Evolutionary conservation across 2,888 invertebrate genomes (phyloP).

Genomic region (Drosophila planitibia): DNA sequence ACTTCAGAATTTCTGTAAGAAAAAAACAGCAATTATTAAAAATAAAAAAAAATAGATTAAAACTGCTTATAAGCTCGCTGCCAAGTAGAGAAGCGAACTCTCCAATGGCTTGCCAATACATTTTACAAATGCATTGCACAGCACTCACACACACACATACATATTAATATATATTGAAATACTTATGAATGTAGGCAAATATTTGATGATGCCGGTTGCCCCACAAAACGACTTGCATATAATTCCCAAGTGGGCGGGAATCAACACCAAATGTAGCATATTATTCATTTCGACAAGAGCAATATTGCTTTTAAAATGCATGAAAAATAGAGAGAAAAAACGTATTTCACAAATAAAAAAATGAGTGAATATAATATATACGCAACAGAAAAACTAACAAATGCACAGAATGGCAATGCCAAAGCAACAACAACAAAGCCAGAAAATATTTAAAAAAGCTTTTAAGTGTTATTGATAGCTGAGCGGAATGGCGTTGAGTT

Average conservation of each 20-base stretch:
- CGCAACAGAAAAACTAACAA: slow-evolving; percentile 61
- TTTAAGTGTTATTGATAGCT: slow-evolving; percentile 80
- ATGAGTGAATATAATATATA: slow-evolving; percentile 64
- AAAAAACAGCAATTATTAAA: neutral
- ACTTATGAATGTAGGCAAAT: slow-evolving; percentile 63
- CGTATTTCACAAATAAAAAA: slow-evolving; percentile 68
- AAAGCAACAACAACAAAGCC: slow-evolving; percentile 33
- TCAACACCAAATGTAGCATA: slow-evolving; percentile 58
- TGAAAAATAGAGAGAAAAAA: slow-evolving; percentile 26
- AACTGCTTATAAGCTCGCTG: neutral
- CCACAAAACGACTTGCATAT: slow-evolving; percentile 36
- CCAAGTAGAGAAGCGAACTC: neutral
- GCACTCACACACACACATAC: neutral
- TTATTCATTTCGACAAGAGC: slow-evolving; percentile 73
- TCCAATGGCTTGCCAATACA: slow-evolving; percentile 3
- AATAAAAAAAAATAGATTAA: neutral
- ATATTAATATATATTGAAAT: slow-evolving; percentile 67
- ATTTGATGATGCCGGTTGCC: slow-evolving; percentile 49
- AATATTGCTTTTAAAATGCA: slow-evolving; percentile 77
- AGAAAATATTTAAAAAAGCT: slow-evolving; percentile 75
- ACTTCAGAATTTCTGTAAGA: neutral
- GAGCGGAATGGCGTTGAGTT: slow-evolving; percentile 31
- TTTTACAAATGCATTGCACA: slow-evolving; percentile 20
- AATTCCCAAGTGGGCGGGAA: slow-evolving; percentile 42
- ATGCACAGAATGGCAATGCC: slow-evolving; percentile 52